Evolutionary conservation across 2,797 vertebrate species (phyloP), one percentile per base, ranked within the genome.

Genomic region (Melanotaenia nigrans): DNA sequence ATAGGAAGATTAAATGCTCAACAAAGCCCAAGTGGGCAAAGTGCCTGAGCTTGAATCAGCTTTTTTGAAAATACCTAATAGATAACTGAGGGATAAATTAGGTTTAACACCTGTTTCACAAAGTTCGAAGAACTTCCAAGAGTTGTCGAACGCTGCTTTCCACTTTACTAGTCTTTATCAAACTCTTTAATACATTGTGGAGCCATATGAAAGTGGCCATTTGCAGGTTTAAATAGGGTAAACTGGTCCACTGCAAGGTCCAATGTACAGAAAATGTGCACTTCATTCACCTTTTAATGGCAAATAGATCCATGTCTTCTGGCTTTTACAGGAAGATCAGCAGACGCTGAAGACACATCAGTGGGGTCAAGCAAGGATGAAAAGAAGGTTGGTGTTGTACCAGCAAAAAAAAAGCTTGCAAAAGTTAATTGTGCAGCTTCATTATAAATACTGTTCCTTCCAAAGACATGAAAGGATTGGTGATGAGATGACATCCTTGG

Each of bases 261-360:
- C 57, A 53, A 53, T 60, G 61, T 61, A 71, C 61, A 57, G 36
- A 56, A 57, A 60, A 58, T 40, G 65, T 38, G 59, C 25, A 10
- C 61, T 70, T 57, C 47, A 73, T 70, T 70, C 57, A 80, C 66
- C 70, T 74, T 68, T 54, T 71, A 49, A 79, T 59, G 40, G 53
- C 61, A 75, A 77, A 75, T 57, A 51, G 36, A 36, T 68, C 61
- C 63, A 45, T 49, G 30, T 71, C 61, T 75, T 62, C 25, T 47
- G 32, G 56, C 33, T 68, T 85, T 77, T 58, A 81, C 28, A 35
- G 49, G 25, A 78, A 88, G 77, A 76, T 88, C 82, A 68, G 67
- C 76, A 86, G 79, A 85, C 85, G 82, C 65, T n/a, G 62, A 72
- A 60, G 60, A 61, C 71, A 65, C 62, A 75, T 64, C 62, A 57